Base-by-base conservation (phyloP, 2,113 vertebrate genomes). In the Cichladusa arquata region DNA sequence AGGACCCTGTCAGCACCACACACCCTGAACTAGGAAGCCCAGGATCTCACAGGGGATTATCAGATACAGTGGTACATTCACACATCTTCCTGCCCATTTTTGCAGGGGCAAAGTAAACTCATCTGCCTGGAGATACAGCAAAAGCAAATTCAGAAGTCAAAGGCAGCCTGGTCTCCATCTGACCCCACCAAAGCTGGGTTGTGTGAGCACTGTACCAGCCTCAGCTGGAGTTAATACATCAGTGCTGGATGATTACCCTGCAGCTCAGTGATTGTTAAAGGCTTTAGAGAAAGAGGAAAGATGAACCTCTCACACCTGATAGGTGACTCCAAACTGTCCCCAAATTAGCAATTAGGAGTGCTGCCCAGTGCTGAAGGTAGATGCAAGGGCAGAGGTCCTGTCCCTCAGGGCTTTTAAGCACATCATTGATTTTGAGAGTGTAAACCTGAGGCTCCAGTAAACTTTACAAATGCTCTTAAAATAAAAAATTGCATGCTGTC, bases 1-100 rank as follows among this genome's bases (percentile, higher is more conserved):
- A 1, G 9, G 48, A 69, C 22, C 24, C 62, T 33, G 16, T 26
- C 4, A 3, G 61, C 61, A 19, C 3, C 4, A 1, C 14, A n/a
- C 26, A 62, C 1, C 9, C 47, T n/a, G 25, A 58, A 15, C 25
- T 45, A 36, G 66, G 3, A 5, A 45, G 14, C 24, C 60, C n/a
- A 45, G 31, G 45, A 29, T 50, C 26, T 87, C 66, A 15, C 1
- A 1, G 29, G 6, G 16, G 6, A 5, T 60, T 50, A n/a, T 25
- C 51, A 34, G 50, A 64, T 57, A 6, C 36, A 42, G 33, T 18
- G 25, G n/a, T 11, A 34, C 1, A 0, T 20, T 57, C 50, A 66
- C 23, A 48, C 8, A 9, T 12, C 19, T 47, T 33, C 60, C 47
- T 60, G 51, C 48, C 38, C 36, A 19, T 48, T 38, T 78, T 47